Evolutionary conservation across 1,140 invertebrate genomes (phyloP).

Genomic region (Drosophila lini): DNA sequence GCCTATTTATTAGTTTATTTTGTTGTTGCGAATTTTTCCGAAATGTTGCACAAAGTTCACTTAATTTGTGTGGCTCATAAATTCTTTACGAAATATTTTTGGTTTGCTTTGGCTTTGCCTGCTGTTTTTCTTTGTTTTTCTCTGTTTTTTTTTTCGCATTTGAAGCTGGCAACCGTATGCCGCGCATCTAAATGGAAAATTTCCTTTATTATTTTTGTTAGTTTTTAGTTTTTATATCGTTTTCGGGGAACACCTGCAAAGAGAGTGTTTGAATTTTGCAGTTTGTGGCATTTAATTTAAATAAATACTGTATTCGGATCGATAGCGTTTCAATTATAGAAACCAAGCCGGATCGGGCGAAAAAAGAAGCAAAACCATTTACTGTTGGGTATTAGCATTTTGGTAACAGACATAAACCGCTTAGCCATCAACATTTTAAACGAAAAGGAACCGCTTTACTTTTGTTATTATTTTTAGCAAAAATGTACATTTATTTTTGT

Average conservation of each 20-base stretch:
- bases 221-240: not conserved
- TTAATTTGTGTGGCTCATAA: slow-evolving; percentile 40
- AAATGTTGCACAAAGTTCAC: slow-evolving; percentile 38
- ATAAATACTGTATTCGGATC: slow-evolving; percentile 39
- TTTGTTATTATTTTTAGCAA: not conserved
- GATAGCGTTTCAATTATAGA: slow-evolving; percentile 48
- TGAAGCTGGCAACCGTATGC: slow-evolving; percentile 8
- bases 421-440: slow-evolving; percentile 23
- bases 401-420: slow-evolving; percentile 37
- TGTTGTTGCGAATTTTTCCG: slow-evolving; percentile 22
- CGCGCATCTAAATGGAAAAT: slow-evolving; percentile 53
- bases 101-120: slow-evolving; percentile 1
- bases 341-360: slow-evolving; percentile 1
- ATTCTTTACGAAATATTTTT: slow-evolving; percentile 44
- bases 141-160: slow-evolving; percentile 16
- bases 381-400: slow-evolving; percentile 18
- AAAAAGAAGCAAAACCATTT: slow-evolving; percentile 18
- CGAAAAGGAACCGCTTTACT: not conserved
- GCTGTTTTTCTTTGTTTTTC: slow-evolving; percentile 1
- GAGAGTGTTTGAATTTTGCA: slow-evolving; percentile 12
- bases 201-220: slow-evolving; percentile 22
- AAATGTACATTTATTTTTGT: not conserved
- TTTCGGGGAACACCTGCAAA: slow-evolving; percentile 21
- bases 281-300: slow-evolving; percentile 41
- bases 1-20: slow-evolving; percentile 40